Percentiles rank a stretch among this genome's conserved stretches.
Conservation (phyloP, 2,797 vertebrate species). For the Spondyliosoma cantharus region DNA sequence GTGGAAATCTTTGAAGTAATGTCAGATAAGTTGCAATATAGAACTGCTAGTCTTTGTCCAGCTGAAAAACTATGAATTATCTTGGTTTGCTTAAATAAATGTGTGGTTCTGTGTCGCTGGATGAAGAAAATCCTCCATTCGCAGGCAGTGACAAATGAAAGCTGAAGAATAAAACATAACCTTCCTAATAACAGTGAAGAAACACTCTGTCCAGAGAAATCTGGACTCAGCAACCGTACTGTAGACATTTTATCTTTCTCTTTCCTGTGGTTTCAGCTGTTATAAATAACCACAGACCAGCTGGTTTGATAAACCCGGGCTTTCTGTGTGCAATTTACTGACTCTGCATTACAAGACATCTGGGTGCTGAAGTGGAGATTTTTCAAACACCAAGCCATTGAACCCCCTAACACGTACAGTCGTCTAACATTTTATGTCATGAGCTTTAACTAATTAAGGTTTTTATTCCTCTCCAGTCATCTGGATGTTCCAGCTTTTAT, state of each 20-base stretch:
- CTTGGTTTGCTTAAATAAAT: slow-evolving; percentile 22
- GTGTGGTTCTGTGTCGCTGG: neutral
- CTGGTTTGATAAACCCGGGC: slow-evolving; percentile 43
- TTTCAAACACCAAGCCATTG: slow-evolving; percentile 9
- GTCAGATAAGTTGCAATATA: slow-evolving; percentile 1
- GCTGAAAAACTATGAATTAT: slow-evolving; percentile 14
- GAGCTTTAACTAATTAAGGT: neutral
- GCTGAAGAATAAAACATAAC: slow-evolving; percentile 9
- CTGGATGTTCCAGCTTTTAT: neutral
- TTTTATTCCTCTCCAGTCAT: slow-evolving; percentile 22
- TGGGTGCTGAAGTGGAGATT: slow-evolving; percentile 13
- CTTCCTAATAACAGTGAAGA: slow-evolving; percentile 8
- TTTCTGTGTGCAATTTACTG: slow-evolving; percentile 11
- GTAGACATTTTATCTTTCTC: slow-evolving; percentile 27
- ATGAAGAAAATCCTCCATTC: slow-evolving; percentile 21
- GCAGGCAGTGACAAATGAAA: slow-evolving; percentile 37
- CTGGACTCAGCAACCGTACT: slow-evolving; percentile 19
- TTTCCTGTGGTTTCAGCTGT: slow-evolving; percentile 15
- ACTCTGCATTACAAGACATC: slow-evolving; percentile 41
- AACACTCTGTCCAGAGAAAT: slow-evolving; percentile 19
- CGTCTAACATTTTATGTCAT: neutral
- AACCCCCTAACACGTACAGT: neutral
- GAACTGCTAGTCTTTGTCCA: slow-evolving; percentile 6
- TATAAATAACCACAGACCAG: slow-evolving; percentile 43
- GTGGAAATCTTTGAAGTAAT: slow-evolving; percentile 20